Evolutionary conservation across 2,888 invertebrate species (phyloP).

Genomic region (Serripes groenlandicus): DNA sequence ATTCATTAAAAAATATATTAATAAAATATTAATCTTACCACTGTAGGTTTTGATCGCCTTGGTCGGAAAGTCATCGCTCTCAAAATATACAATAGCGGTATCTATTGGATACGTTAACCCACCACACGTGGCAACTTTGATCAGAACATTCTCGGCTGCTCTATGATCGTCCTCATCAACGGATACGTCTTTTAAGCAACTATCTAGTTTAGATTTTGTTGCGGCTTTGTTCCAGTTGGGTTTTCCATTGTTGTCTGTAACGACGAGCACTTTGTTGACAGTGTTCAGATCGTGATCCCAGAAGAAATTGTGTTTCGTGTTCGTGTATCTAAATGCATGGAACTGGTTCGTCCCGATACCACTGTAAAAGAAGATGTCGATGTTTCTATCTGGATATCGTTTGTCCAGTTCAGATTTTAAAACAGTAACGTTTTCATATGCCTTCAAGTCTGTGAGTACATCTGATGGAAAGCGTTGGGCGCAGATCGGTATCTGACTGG

Average conservation of each 20-base stretch:
- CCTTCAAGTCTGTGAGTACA: background rate
- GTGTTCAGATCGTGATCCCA: background rate
- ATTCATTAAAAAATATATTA: too few relatives aligned
- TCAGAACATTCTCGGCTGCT: conserved; percentile 2
- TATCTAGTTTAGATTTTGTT: background rate
- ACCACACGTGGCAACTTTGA: background rate
- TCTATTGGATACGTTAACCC: conserved; percentile 13
- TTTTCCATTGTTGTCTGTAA: background rate
- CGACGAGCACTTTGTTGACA: background rate
- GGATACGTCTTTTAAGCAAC: background rate
- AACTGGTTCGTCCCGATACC: conserved; percentile 6
- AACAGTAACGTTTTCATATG: background rate
- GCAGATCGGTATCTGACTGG: background rate
- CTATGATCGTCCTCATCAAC: background rate
- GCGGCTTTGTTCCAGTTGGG: background rate
- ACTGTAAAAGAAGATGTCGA: conserved; percentile 3
- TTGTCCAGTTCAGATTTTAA: background rate
- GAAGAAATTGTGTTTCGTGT: background rate
- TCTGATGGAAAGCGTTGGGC: background rate
- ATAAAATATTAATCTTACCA: background rate
- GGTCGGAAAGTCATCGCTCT: conserved; percentile 1
- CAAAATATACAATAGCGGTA: conserved; percentile 12
- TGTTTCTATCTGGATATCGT: conserved; percentile 2
- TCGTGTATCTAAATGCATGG: background rate
- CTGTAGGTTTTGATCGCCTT: background rate